Base-by-base conservation (phyloP, 30 jellyfish, hydroid and myxozoan species). In the Aurelia aurita region DNA sequence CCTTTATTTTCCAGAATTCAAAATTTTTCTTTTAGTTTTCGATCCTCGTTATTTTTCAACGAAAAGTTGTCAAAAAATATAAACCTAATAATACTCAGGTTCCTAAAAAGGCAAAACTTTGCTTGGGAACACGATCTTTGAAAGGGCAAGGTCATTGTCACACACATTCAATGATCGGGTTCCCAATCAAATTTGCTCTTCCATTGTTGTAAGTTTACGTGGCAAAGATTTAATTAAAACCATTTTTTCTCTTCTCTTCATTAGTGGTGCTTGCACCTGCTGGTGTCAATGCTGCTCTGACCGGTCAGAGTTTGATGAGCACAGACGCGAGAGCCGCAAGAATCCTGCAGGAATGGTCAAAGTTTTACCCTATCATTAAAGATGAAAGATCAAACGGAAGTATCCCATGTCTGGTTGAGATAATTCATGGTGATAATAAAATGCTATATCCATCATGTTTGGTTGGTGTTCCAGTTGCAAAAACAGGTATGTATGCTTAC, bases 231-330 rank as follows among this genome's bases (percentile, higher is more conserved):
- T 39, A 9, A 9, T 39, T 39, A 39, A 39, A 39, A 39, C 7
- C 51, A 39, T 22, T 5, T 64, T 39, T n/a, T 26, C 16, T 35
- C 31, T 66, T 68, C 74, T 55, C 68, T 31, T 28, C 45, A 7
- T 3, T 75, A 94, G 99, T 94, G 85, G 81, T 83, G 18, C 93
- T 94, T 27, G 96, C 99, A 5, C 99, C 99, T 34, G 91, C 83
- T 63, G 99, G 99, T 28, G 65, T 88, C 72, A 82, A 78, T 58
- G 99, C 96, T 14, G 78, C 54, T 26, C 72, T 94, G 79, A 94
- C 99, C 55, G 97, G 99, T 22, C 79, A 85, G 68, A 61, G 92
- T 55, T 20, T 94, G 67, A 63, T 84, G 53, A 86, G 89, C 85
- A 64, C 90, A 5, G 97, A 94, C 80, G 80, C 96, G 14, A 54